Evolutionary conservation across 2,797 vertebrate species (phyloP), one percentile per base, ranked within the genome.

Genomic region (Varecia variegata): DNA sequence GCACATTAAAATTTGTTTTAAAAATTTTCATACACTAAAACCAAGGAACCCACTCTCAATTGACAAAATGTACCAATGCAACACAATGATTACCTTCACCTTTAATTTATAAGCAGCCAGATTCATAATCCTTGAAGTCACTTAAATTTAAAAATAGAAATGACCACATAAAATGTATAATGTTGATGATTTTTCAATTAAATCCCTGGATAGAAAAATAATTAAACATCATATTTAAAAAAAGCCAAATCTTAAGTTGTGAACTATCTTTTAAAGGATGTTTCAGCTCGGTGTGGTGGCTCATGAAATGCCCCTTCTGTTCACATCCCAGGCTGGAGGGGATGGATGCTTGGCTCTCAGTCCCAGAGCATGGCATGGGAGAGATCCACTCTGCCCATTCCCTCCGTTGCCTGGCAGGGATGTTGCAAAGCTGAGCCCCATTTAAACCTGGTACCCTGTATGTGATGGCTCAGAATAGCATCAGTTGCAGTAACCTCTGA

Each of bases 61-160:
- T 30, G 81, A 54, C 76, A 92, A 74, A 83, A 84, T 21, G 52
- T 45, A 56, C 25, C 70, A 38, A 56, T 27, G 25, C 17, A 86
- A 40, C 52, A 71, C 73, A 73, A n/a, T 18, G 58, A 84, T 30
- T 27, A 54, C 20, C n/a, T 80, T 82, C 71, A 71, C 58, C 68
- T 92, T 93, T 70, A 73, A 88, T 82, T 93, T 94, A 40, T 0
- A 77, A 50, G 70, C 90, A 94, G 60, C 67, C 50, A 90, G 71
- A 79, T 30, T 84, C 71, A 93, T 17, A 77, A 74, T 45, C 68
- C 68, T 92, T 25, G 21, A 82, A 67, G 83, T 47, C 7, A 3
- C 45, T 83, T 88, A 70, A 65, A 79, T 45, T 95, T 90, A 79
- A 96, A 96, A 96, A 95, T 54, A 77, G 71, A 95, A 97, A 93